Base-by-base conservation (phyloP, 2,888 invertebrate genomes). In the Agrotis clavis region DNA sequence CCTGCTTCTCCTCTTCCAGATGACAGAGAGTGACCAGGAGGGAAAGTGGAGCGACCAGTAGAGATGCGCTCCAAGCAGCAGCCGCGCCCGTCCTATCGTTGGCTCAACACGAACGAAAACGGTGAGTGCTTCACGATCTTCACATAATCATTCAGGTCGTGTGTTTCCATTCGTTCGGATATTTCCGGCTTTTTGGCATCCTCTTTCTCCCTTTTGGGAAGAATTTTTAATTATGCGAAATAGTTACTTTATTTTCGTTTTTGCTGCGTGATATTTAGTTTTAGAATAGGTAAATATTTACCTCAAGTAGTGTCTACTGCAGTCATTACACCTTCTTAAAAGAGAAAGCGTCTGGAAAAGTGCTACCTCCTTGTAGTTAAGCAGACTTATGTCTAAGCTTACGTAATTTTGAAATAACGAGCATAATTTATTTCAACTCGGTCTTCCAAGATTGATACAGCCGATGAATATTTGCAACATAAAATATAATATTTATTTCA, bases 11-110 rank as follows among this genome's bases (percentile, higher is more conserved):
- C 71, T 41, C 78, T 82, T 79, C 0, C 92, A 96, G 96, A 95
- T 95, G 95, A 87, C 87, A 88, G 89, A 81, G 86, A 85, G 90
- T 88, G 90, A 83, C 87, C 85, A 86, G 86, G 88, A 88, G 86
- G 85, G 83, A 84, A 82, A 87, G 90, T 87, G 93, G 92, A 93
- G 94, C 90, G 88, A 89, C 89, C 83, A 80, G 74, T 97, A 97
- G 94, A 92, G 83, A 97, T 97, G 97, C 97, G 97, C 95, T 97
- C 97, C 94, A 97, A 97, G 96, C 97, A 97, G 95, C 97, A 97
- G 95, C 97, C 97, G 90, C 97, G 97, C 92, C 97, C 97, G 84
- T 97, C 97, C 89, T 97, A 97, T 93, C 97, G 97, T 93, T 97
- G 97, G 97, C 97, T 97, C 90, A 97, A 96, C 94, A 94, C 97